Conservation (phyloP, 2,113 vertebrate species). For the Xiphorhynchus elegans region DNA sequence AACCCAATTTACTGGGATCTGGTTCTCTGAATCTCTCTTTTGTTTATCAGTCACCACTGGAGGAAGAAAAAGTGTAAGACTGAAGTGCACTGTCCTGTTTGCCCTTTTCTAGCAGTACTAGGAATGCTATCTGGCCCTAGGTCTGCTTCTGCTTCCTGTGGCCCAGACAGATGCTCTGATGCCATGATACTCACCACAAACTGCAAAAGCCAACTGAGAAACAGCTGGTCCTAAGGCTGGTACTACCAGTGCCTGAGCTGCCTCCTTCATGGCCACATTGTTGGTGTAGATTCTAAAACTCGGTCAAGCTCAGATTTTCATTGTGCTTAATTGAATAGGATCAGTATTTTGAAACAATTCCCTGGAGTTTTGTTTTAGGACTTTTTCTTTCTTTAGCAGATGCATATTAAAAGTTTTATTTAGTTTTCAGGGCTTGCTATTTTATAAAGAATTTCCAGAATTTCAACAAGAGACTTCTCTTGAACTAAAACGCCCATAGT, state of each 20-base stretch:
- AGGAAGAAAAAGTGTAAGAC: not conserved
- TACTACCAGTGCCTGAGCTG: not conserved
- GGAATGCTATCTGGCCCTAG: not conserved
- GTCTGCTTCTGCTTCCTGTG: not conserved
- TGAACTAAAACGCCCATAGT: not conserved
- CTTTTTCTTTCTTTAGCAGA: not conserved
- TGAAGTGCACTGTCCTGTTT: not conserved
- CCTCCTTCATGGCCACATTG: not conserved
- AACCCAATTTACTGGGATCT: not conserved
- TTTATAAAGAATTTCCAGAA: not conserved
- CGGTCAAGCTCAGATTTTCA: not conserved
- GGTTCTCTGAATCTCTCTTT: not conserved
- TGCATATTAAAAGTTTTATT: not conserved
- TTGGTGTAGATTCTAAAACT: not conserved
- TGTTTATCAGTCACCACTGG: not conserved
- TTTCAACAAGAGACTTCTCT: not conserved
- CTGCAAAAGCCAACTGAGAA: not conserved
- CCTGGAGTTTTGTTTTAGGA: not conserved
- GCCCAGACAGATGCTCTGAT: not conserved
- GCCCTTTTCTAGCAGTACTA: not conserved
- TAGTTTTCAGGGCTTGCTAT: not conserved
- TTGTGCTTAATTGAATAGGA: not conserved
- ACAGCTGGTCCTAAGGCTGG: not conserved
- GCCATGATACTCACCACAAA: not conserved
- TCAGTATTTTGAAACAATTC: not conserved